Evolutionary conservation across 2,888 invertebrate genomes (phyloP), one percentile per base, ranked within the genome.

Genomic region (Clusia tigrina): DNA sequence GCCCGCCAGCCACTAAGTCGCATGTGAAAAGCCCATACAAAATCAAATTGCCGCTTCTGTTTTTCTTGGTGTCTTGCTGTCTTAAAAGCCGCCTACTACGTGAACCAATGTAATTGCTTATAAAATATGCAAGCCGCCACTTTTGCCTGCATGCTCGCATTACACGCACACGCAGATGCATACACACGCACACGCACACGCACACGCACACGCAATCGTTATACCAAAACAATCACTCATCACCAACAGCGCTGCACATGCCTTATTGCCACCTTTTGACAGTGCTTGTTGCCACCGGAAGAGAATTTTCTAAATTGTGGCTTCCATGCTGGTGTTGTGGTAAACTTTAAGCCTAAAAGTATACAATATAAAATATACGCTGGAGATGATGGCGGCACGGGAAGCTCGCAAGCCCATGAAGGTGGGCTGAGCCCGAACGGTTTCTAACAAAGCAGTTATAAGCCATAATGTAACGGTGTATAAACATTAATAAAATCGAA

Each of bases 51-150:
- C n/a, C n/a, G n/a, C n/a, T n/a, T n/a, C n/a, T n/a, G n/a, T n/a
- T n/a, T n/a, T n/a, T n/a, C n/a, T n/a, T n/a, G n/a, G n/a, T n/a
- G n/a, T n/a, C n/a, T n/a, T n/a, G n/a, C n/a, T n/a, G n/a, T n/a
- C 42, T 17, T 42, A 42, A 42, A 15, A 42, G 42, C 42, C 9
- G 42, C 32, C 12, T 12, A 32, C 32, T 32, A 32, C 32, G 32
- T 12, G 6, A 42, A 6, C 15, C 48, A 48, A 48, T 48, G 77
- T 78, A 78, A 79, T 79, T 78, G 78, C 78, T 79, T 77, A 79
- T 79, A 73, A 78, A 78, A 79, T 78, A 79, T 79, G 77, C 78
- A 79, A 73, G 61, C 61, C 67, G 63, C 66, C 63, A 64, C n/a
- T 65, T 67, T 67, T 62, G 51, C 38, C 57, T 42, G n/a, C n/a